Base-by-base conservation (phyloP, 1,140 invertebrate genomes). In the Polyergus mexicanus region DNA sequence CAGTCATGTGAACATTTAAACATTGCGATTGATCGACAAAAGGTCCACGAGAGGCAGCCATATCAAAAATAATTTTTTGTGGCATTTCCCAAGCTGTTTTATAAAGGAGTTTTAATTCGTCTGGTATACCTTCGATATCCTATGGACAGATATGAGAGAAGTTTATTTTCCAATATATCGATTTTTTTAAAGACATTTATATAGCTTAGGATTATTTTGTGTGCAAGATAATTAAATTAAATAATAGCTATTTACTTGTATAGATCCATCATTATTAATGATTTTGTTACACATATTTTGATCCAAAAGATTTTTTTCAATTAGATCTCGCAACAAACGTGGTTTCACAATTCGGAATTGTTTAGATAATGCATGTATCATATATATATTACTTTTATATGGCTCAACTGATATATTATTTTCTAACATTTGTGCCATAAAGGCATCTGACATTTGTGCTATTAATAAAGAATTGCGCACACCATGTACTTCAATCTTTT, bases 81-180 rank as follows among this genome's bases (percentile, higher is more conserved):
- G 98, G 97, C 68, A 99, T 98, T 95, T 99, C 99, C 99, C 99
- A 99, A 0, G 99, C 98, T 3, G 99, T 99, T 95, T 99, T 99
- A 94, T 99, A 99, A 4, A 99, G 95, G 13, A 96, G 96, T 92
- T 99, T 98, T 19, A 99, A 95, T 77, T 99, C 96, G 85, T 97
- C 96, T 0, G 99, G 99, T 92, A 99, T 99, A 56, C 94, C 95
- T 25, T 97, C 96, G 90, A 99, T 98, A 87, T 97, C 97, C 96
- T 99, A 91, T 58, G 94, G 92, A 65, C 5, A n/a, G 25, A 65
- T 32, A 75, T 41, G 19, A 19, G 16, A 80, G 16, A 47, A 51
- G 16, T 71, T 62, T 19, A 80, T 3, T 85, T 63, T 84, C 35
- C 4, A 32, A 56, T 13, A 65, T 38, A 58, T 11, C 2, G 2